Evolutionary conservation across 1,140 invertebrate genomes (phyloP).

Genomic region (Diuraphis noxia): DNA sequence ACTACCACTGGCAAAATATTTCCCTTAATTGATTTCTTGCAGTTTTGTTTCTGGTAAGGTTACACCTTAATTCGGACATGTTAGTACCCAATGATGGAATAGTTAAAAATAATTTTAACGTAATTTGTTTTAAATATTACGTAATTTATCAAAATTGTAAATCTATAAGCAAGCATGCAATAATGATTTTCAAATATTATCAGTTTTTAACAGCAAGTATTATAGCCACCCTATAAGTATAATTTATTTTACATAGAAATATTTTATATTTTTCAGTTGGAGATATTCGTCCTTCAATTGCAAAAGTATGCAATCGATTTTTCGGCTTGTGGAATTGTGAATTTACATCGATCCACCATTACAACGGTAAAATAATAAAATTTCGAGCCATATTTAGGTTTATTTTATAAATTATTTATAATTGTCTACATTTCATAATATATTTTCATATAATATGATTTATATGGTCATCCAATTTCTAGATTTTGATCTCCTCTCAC

Average conservation of each 20-base stretch:
- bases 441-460: no score
- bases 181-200: background rate
- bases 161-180: background rate
- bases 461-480: background rate
- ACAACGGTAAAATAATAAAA: slow-evolving; percentile 50
- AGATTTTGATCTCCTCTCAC: background rate
- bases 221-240: no score
- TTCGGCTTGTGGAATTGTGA: slow-evolving; percentile 54
- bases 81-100: background rate
- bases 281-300: slow-evolving; percentile 54
- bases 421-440: background rate
- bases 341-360: slow-evolving; percentile 53
- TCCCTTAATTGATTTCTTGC: no score
- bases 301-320: slow-evolving; percentile 50
- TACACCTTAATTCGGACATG: no score
- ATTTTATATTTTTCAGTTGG: slow-evolving; percentile 38
- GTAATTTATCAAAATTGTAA: background rate
- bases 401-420: background rate
- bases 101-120: background rate
- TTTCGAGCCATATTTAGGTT: background rate
- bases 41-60: no score
- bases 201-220: no score
- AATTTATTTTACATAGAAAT: background rate
- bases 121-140: background rate
- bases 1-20: no score